phyloP scores from a whole-genome alignment of 2,113 vertebrate genomes.

The Hemicordylus capensis region DNA sequence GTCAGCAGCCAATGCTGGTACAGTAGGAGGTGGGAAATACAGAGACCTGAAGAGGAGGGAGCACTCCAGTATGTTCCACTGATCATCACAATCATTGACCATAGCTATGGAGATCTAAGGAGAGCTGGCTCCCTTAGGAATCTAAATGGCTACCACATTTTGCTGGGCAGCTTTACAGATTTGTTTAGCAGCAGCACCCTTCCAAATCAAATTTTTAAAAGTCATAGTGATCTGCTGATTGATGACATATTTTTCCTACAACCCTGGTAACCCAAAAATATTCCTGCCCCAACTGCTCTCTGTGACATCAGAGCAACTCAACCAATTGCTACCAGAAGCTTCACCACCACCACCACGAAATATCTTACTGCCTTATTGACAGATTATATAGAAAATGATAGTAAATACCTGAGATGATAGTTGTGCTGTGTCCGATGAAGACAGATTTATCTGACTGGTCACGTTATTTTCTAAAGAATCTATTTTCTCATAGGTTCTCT shows the following conservation, averaged over 20 bases:
- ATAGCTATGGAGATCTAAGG: background rate
- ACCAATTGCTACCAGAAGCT: background rate
- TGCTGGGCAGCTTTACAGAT: background rate
- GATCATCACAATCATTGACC: background rate
- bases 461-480: slow-evolving; percentile 87
- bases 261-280: background rate
- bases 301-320: background rate
- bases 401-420: slow-evolving; percentile 83
- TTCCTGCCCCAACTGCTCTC: background rate
- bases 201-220: background rate
- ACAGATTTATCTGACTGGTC: slow-evolving; percentile 79
- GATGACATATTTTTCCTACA: background rate
- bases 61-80: background rate
- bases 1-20: background rate
- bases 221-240: background rate
- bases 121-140: background rate
- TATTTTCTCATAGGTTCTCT: slow-evolving; percentile 90
- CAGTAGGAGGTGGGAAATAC: background rate
- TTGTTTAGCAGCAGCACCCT: background rate
- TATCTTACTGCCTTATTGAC: background rate
- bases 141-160: background rate
- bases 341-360: background rate
- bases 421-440: slow-evolving; percentile 74
- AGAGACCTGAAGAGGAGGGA: background rate
- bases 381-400: background rate